Evolutionary conservation across 2,888 invertebrate species (phyloP).

Genomic region (Synanthedon vespiformis): DNA sequence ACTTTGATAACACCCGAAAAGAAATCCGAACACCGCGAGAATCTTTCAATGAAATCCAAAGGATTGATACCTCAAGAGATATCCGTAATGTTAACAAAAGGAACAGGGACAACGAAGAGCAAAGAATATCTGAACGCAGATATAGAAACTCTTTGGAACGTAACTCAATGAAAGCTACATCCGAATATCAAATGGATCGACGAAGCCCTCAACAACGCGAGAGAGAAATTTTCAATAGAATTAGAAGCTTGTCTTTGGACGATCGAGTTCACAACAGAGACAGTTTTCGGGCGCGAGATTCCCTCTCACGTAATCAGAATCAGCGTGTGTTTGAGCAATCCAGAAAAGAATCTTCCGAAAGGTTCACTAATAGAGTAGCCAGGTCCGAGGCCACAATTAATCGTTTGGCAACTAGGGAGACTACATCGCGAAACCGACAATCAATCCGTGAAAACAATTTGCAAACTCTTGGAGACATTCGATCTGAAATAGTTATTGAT

Average conservation of each 20-base stretch:
- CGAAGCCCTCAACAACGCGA: not conserved
- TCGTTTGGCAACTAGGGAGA: no score
- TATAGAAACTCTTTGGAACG: not conserved
- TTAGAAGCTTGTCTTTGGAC: not conserved
- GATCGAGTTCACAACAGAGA: not conserved
- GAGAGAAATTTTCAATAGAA: not conserved
- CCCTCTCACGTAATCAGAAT: no score
- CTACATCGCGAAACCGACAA: no score
- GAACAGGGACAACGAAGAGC: constrained; percentile 8
- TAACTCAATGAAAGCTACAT: not conserved
- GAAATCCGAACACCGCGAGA: not conserved
- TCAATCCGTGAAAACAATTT: no score
- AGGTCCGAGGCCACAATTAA: no score
- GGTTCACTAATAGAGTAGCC: no score
- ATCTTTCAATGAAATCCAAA: not conserved
- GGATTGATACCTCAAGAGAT: constrained; percentile 4
- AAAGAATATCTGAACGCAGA: not conserved
- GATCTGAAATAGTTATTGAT: no score
- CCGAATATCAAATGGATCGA: not conserved
- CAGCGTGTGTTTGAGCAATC: no score
- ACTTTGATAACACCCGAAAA: not conserved
- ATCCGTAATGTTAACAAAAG: constrained; percentile 5
- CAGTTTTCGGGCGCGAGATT: no score
- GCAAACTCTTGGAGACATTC: no score
- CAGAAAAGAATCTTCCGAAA: no score